Evolutionary conservation across 2,113 vertebrate species (phyloP).

Genomic region (Muntiacus muntjak): DNA sequence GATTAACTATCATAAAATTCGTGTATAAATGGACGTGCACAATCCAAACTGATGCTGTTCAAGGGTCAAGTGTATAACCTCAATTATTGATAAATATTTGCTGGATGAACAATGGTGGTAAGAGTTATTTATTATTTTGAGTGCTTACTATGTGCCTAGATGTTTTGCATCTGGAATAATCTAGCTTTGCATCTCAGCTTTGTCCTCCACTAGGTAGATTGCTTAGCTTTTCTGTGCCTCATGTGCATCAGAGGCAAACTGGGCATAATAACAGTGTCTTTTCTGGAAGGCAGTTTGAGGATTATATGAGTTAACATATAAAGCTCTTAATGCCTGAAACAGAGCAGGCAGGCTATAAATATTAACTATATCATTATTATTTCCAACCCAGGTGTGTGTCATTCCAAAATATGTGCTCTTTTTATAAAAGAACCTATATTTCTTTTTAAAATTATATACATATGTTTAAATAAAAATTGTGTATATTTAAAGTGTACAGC

Average conservation of each 20-base stretch:
- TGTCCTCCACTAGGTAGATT: background rate
- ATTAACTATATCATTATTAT: background rate
- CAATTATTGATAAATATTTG: background rate
- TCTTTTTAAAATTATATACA: background rate
- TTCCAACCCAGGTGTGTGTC: background rate
- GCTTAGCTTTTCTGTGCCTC: background rate
- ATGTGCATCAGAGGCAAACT: background rate
- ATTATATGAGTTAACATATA: background rate
- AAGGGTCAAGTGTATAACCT: background rate
- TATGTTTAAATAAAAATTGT: background rate
- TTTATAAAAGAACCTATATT: background rate
- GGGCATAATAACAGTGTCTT: background rate
- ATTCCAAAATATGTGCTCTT: background rate
- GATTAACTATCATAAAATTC: background rate
- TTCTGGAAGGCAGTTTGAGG: background rate
- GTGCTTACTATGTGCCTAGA: background rate
- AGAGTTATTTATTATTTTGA: background rate
- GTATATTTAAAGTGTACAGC: background rate
- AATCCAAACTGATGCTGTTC: background rate
- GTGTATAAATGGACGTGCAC: background rate
- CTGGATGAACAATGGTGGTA: background rate
- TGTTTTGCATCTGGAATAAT: background rate
- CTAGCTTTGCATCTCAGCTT: background rate
- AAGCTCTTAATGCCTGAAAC: background rate
- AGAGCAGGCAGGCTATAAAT: background rate